Base-by-base conservation (phyloP, 1,140 invertebrate species). In the Ceratina australensis region DNA sequence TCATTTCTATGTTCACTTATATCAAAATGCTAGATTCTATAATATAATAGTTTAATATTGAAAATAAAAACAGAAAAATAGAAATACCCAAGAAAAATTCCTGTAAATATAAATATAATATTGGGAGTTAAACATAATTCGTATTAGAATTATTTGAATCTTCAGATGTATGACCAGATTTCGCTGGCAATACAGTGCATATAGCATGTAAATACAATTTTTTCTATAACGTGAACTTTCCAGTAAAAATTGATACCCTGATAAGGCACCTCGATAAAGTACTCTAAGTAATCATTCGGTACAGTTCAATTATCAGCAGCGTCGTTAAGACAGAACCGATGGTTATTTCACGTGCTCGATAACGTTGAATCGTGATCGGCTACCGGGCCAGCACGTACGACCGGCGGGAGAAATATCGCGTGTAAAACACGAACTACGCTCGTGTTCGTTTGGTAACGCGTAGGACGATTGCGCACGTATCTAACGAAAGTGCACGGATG, bases 271-370 rank as follows among this genome's bases (percentile, higher is more conserved):
- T 8, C 72, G 72, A 74, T 56, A 74, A 78, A 78, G 61, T 20
- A 22, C n/a, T 65, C 42, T 28, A 76, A 82, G 81, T 76, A 81
- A 75, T 57, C 33, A 10, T 0, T 63, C 54, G 60, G 61, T 71
- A 56, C 26, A 22, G 18, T 64, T 67, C 61, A 82, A 82, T 82
- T 81, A 82, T 82, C 81, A 80, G 64, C 79, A 16, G 59, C 16
- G 73, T 28, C 56, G 73, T 20, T 28, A 7, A 24, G 67, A 57
- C 57, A 78, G 50, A 67, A 60, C 24, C 75, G 77, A 65, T 73
- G 79, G 73, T 56, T 80, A 63, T 26, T 82, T 82, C 79, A 56
- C 72, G 68, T 77, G 79, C 66, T 71, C 79, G 65, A 77, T 71
- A 65, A 80, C 72, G 54, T 76, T 59, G 61, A 63, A 69, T 80